Percentiles rank a stretch among this genome's conserved stretches.
These are phyloP conservation scores for Hippopotamyrus pictus DNA, from an alignment of 2,797 vertebrate genomes.

Conservation along the genomic window DNA sequence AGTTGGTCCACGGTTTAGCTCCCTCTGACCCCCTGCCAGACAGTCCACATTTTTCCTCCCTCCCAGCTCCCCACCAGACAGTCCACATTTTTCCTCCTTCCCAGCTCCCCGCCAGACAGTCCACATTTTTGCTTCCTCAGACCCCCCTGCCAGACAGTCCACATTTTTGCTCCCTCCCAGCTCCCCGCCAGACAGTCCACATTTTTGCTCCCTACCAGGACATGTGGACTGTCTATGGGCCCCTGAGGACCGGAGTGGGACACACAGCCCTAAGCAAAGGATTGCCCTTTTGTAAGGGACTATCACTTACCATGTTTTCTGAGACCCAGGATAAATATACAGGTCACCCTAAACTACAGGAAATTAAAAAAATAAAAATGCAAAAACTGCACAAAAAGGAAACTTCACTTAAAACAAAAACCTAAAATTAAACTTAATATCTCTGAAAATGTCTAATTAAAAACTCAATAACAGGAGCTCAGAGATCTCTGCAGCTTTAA, in stretches of 20 bases:
- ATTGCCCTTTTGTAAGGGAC: neutral
- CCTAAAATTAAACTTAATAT: neutral
- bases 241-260: neutral
- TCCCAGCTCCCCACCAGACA: neutral
- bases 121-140: neutral
- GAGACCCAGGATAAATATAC: neutral
- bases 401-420: neutral
- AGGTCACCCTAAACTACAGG: neutral
- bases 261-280: neutral
- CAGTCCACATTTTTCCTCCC: neutral
- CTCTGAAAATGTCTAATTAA: neutral
- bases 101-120: neutral
- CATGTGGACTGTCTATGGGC: neutral
- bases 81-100: neutral
- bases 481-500: neutral
- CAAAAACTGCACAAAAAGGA: neutral
- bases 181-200: neutral
- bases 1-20: neutral
- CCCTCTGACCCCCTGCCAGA: neutral
- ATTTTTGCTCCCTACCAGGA: neutral
- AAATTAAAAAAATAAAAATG: neutral
- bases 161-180: neutral
- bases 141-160: neutral
- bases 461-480: neutral
- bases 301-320: neutral